Evolutionary conservation across 2,797 vertebrate species (phyloP).

Genomic region (Enteromius fasciolatus): DNA sequence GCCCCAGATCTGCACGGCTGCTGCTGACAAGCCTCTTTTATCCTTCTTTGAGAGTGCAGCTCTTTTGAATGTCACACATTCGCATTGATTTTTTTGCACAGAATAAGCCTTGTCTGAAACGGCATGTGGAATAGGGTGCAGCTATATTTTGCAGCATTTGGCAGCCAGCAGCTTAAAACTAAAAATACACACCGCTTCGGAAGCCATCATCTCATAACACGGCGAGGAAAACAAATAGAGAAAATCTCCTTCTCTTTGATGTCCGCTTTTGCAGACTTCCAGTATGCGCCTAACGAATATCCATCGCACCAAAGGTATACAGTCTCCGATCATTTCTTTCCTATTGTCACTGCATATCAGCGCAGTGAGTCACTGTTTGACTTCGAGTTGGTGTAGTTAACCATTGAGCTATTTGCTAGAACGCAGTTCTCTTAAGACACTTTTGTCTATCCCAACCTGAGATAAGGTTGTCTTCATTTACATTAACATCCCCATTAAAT

Average conservation of each 20-base stretch:
- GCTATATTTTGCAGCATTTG: slow-evolving; percentile 73
- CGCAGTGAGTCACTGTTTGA: slow-evolving; percentile 34
- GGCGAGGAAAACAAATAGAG: slow-evolving; percentile 67
- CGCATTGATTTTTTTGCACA: slow-evolving; percentile 40
- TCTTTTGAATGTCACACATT: slow-evolving; percentile 45
- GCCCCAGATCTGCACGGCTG: slow-evolving; percentile 42
- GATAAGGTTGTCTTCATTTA: neutral
- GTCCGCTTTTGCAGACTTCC: slow-evolving; percentile 55
- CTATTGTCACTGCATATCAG: slow-evolving; percentile 9
- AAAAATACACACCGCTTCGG: slow-evolving; percentile 73
- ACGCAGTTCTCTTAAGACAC: neutral
- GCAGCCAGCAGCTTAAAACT: slow-evolving; percentile 69
- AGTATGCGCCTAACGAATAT: neutral
- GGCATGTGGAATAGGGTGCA: slow-evolving; percentile 55
- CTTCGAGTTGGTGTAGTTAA: slow-evolving; percentile 21
- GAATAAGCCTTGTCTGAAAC: slow-evolving; percentile 40
- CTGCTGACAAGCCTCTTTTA: slow-evolving; percentile 41
- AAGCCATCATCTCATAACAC: slow-evolving; percentile 70
- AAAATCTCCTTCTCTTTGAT: slow-evolving; percentile 34
- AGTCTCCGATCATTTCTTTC: neutral
- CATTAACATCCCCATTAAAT: neutral
- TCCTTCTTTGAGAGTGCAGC: slow-evolving; percentile 32
- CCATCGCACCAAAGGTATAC: neutral
- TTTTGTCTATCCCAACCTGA: neutral
- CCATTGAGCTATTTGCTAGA: neutral